Evolutionary conservation across 2,888 invertebrate species (phyloP).

Genomic region (Neoaliturus tenellus): DNA sequence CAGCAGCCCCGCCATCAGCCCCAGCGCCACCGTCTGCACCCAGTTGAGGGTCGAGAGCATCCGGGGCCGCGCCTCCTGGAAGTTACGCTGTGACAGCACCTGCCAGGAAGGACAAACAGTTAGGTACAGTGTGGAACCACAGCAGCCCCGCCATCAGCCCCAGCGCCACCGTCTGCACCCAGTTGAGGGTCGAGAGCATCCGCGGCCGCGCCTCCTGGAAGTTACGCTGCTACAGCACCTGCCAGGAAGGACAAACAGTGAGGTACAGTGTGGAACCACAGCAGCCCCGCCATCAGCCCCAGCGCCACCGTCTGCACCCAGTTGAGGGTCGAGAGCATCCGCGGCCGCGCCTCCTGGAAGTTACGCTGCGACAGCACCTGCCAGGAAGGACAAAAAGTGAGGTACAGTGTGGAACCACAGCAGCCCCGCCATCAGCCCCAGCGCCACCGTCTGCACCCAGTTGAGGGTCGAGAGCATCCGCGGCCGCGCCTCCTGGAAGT

Average conservation of each 20-base stretch:
- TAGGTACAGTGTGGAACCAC: constrained; percentile 86
- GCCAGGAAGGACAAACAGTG: constrained; percentile 71
- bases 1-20: constrained; percentile 83
- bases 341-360: constrained; percentile 84
- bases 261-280: constrained; percentile 88
- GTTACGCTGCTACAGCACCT: constrained; percentile 83
- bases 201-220: constrained; percentile 85
- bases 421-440: constrained; percentile 83
- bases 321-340: constrained; percentile 86
- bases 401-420: constrained; percentile 86
- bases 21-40: constrained; percentile 84
- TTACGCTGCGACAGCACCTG: constrained; percentile 83
- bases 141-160: constrained; percentile 84
- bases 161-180: constrained; percentile 84
- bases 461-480: constrained; percentile 86
- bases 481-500: constrained; percentile 85
- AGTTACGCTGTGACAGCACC: constrained; percentile 84
- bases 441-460: constrained; percentile 84
- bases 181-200: constrained; percentile 86
- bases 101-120: constrained; percentile 72
- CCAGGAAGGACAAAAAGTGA: constrained; percentile 71
- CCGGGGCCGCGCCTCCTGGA: constrained; percentile 83
- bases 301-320: constrained; percentile 86
- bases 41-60: constrained; percentile 87
- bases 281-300: constrained; percentile 82